Base-by-base conservation (phyloP, 1,140 invertebrate species). In the Drosophila persimilis region DNA sequence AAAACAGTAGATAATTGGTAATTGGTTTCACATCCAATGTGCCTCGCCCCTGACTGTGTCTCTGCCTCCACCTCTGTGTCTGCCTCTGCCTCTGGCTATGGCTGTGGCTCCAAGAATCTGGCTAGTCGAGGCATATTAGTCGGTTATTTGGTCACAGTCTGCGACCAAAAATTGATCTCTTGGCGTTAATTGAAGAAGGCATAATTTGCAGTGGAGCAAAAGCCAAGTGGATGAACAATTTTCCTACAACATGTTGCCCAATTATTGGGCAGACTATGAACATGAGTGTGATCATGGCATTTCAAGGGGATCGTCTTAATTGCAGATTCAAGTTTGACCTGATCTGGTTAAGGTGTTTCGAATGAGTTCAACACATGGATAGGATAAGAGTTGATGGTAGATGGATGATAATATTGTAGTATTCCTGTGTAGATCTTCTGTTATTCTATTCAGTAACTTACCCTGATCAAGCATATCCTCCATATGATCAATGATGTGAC, bases 1-100 rank as follows among this genome's bases (percentile, higher is more conserved):
- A 90, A 86, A 90, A 90, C 86, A 90, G 86, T 90, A 79, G 81
- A 90, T 90, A 90, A 90, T 90, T 90, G 86, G 81, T 90, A 90
- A 90, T 90, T 90, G 86, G 78, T 59, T 90, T 84, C 81, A 77
- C 63, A 66, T 77, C 81, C 61, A 85, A 35, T 50, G 41, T 57
- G 43, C 47, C 50, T 54, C 31, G 46, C 54, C 62, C 45, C 39
- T 22, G 17, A 41, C 54, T 46, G 39, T 11, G 35, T 13, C 11
- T 13, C 35, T 5, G 35, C 9, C 35, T 29, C 29, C 31, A 11
- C 3, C 35, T 13, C 3, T 9, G 11, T 47, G 31, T 35, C 31
- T 8, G 29, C 8, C 5, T 7, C 29, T 31, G 35, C 35, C 35
- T 39, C 35, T 48, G 17, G 3, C 9, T 6, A n/a, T 15, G 11